Base-by-base conservation (phyloP, 2,888 invertebrate species). In the Ophion ellenae region DNA sequence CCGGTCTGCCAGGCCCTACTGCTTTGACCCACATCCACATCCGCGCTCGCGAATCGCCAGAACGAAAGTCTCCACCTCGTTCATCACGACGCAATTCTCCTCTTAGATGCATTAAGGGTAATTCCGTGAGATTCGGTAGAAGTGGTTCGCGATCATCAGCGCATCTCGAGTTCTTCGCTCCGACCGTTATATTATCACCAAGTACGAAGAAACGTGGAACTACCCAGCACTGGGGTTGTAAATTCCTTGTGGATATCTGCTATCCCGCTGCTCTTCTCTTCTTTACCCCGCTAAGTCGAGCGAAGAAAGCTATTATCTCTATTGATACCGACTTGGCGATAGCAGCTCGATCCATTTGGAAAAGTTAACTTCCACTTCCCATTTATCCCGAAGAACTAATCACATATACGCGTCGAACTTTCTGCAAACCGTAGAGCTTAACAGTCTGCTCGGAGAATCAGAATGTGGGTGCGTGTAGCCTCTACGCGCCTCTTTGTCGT, bases 321-420 rank as follows among this genome's bases (percentile, higher is more conserved):
- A 91, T 90, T 85, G 90, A 91, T 90, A 86, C 83, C 81, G 70
- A 53, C 66, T 79, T 81, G 82, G 85, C 73, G 88, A 89, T 88
- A 88, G 86, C 88, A 85, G 80, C 79, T 36, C 86, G 83, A 88
- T 83, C 88, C 89, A 90, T 87, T 89, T 85, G 79, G 79, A 86
- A 87, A 75, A 74, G 78, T 81, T 77, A 45, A 85, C 88, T 87
- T 88, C 85, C 24, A 59, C 32, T 59, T 69, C 75, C 64, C 57
- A 75, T 61, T 67, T 24, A 45, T 64, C 67, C 64, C 53, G 57
- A 11, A 45, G 53, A 36, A 40, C 70, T 79, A 74, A 74, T 78
- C 47, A 36, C 76, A 24, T 76, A 76, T 57, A 20, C 11, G 61
- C 61, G 40, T 20, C 63, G 45, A 63, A 63, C 20, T 11, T 63